Conservation (phyloP, 1,140 invertebrate species). For the Caenorhabditis inopinata region DNA sequence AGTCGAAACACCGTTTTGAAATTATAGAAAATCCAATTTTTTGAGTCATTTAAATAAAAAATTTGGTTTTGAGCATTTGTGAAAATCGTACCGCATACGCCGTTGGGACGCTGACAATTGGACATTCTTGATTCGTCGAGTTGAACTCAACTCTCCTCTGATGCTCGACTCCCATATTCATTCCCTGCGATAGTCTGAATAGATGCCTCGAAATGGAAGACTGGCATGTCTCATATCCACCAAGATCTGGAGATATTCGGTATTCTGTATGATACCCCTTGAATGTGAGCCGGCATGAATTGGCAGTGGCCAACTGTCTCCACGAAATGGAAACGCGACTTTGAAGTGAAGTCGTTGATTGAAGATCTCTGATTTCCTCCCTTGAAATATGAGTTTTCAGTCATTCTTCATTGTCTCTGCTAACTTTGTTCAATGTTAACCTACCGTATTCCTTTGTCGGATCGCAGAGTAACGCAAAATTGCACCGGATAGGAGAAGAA, state of each 20-base stretch:
- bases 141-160: conserved; percentile 14
- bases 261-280: conserved; percentile 18
- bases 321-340: conserved; percentile 8
- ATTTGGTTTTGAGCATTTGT: too few species aligned
- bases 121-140: conserved; percentile 12
- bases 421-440: too few species aligned
- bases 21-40: too few species aligned
- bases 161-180: conserved; percentile 21
- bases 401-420: too few species aligned
- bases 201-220: conserved; percentile 8
- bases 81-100: not conserved
- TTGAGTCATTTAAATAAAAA: too few species aligned
- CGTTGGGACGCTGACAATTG: not conserved
- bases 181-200: conserved; percentile 6
- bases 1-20: too few species aligned
- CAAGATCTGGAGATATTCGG: conserved; percentile 15
- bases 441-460: conserved; percentile 13
- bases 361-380: conserved; percentile 5
- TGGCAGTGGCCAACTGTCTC: conserved; percentile 16
- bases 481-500: conserved; percentile 3
- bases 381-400: not conserved
- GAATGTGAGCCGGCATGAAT: not conserved
- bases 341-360: conserved; percentile 18
- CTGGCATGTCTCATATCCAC: not conserved
- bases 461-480: not conserved